Evolutionary conservation across 2,797 vertebrate genomes (phyloP), one percentile per base, ranked within the genome.

Genomic region (Amblyraja radiata): DNA sequence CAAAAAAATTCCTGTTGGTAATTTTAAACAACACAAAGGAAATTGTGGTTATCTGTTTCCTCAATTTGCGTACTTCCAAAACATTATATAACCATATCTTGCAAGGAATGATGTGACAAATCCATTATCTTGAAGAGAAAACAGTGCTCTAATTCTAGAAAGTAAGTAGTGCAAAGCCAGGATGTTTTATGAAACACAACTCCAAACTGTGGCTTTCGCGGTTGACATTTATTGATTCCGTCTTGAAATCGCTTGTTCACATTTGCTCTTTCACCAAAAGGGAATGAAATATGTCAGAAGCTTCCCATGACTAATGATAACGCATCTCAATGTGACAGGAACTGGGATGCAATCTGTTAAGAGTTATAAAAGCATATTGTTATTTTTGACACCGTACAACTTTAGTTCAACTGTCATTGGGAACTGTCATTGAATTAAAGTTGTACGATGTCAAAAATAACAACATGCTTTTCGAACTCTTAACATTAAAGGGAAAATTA

Each of bases 1-100:
- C 84, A 88, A 88, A 88, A 68, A 88, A 88, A 88, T 88, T 88
- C 61, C 84, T 68, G 14, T 68, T 88, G 61, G 84, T 88, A 88
- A 88, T 88, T 88, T 88, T 88, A 88, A 68, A 58, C 46, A 58
- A 88, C n/a, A 68, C 7, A 6, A 68, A 88, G 84, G 71, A 88
- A 88, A 68, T 36, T 88, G 63, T 88, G 84, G 84, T 88, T 88
- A 88, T 36, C 65, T 88, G 21, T 88, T 88, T 88, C 84, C 61
- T 88, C 16, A 36, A 14, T 18, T 14, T 68, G 61, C 21, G 6
- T 9, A 32, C 9, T 18, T 32, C n/a, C 28, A 36, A 68, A 46
- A 36, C 61, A 68, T 88, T 88, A 36, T 36, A 68, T 88, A 32
- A 88, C 84, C n/a, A 36, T 88, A 68, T 21, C 8, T 68, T 21